Percentiles rank a stretch among this genome's conserved stretches.
These are phyloP conservation scores for Apamea epomidion DNA, from an alignment of 2,888 invertebrate species.

Conservation along the genomic window DNA sequence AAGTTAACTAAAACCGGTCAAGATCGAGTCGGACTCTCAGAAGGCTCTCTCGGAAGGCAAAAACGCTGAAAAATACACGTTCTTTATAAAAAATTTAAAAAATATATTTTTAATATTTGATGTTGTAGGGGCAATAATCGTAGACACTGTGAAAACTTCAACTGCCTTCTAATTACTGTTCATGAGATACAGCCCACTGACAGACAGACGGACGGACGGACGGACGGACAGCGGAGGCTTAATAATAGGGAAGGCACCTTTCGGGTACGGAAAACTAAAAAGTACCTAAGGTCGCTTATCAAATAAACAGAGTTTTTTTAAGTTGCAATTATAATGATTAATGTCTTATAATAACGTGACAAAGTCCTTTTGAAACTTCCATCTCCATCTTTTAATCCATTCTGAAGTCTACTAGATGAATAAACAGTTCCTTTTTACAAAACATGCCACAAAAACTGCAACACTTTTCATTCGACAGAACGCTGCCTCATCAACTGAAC, in stretches of 20 bases:
- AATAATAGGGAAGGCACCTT: background rate
- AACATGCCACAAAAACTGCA: slow-evolving; percentile 25
- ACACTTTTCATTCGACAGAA: slow-evolving; percentile 24
- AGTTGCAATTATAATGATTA: background rate
- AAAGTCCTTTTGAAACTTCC: background rate
- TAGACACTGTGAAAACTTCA: no score
- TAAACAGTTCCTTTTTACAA: slow-evolving; percentile 2
- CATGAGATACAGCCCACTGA: background rate
- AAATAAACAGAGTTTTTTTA: background rate
- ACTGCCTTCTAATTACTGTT: background rate
- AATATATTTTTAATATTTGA: no score
- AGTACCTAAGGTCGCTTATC: background rate
- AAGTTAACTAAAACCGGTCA: background rate
- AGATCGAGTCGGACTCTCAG: no score
- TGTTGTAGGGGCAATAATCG: no score
- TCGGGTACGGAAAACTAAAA: no score
- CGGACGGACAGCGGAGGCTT: background rate
- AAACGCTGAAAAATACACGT: no score
- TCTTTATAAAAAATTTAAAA: no score
- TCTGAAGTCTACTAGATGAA: slow-evolving; percentile 9
- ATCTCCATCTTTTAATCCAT: slow-evolving; percentile 18
- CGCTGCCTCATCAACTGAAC: slow-evolving; percentile 41
- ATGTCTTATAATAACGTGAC: background rate
- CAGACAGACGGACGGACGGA: background rate
- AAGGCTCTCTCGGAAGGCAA: no score